These are phyloP conservation scores for Danaus melanippus DNA, from an alignment of 1,140 invertebrate species.

Conservation along the genomic window DNA sequence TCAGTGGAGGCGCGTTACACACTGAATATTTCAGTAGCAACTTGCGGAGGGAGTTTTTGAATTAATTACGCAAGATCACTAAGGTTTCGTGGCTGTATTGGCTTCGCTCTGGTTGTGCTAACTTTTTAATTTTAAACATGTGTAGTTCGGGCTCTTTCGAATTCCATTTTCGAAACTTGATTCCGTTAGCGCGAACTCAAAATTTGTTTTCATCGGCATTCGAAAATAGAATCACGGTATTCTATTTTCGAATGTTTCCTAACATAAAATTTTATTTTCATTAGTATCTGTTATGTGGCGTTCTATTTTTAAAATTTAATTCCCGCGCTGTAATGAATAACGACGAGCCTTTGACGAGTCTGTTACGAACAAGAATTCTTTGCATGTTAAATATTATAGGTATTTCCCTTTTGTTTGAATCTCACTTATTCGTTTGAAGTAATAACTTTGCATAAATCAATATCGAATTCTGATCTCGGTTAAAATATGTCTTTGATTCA, in stretches of 20 bases:
- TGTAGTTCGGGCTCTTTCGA: too few relatives aligned
- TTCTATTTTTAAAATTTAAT: not conserved
- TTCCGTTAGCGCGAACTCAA: too few relatives aligned
- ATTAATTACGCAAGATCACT: slow-evolving; percentile 16
- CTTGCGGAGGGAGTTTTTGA: slow-evolving; percentile 22
- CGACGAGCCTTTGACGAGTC: too few relatives aligned
- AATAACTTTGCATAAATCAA: slow-evolving; percentile 23
- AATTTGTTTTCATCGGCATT: too few relatives aligned
- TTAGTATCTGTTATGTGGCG: not conserved
- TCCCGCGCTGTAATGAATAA: too few relatives aligned
- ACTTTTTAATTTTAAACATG: too few relatives aligned
- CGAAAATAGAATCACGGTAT: too few relatives aligned
- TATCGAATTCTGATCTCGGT: slow-evolving; percentile 20
- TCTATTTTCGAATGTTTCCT: too few relatives aligned
- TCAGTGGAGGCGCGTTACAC: slow-evolving; percentile 41
- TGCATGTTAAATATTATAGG: slow-evolving; percentile 9
- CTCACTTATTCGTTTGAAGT: slow-evolving; percentile 15
- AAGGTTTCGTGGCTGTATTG: not conserved
- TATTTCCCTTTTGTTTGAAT: slow-evolving; percentile 7
- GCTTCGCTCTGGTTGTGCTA: too few relatives aligned
- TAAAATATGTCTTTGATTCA: slow-evolving; percentile 28
- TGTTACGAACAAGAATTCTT: too few relatives aligned
- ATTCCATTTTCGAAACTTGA: too few relatives aligned
- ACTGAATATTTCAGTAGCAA: slow-evolving; percentile 50
- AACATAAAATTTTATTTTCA: not conserved